A percentile compares a stretch with the other conserved stretches of the same genome.
phyloP scores from a whole-genome alignment of 2,113 vertebrate genomes.

The Spea multiplicata region DNA sequence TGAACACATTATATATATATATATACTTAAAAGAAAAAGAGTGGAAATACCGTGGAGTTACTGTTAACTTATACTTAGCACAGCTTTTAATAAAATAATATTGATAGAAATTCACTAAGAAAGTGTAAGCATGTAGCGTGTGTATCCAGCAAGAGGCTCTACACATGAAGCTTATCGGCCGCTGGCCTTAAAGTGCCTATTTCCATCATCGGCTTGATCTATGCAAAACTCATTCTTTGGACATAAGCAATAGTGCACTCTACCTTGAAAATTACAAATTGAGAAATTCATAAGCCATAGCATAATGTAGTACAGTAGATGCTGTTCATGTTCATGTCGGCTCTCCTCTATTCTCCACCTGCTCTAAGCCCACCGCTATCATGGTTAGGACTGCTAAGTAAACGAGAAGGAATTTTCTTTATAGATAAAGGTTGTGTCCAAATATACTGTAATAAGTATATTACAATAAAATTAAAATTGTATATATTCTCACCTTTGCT shows the following conservation, averaged over 20 bases:
- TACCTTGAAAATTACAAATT: too few species aligned
- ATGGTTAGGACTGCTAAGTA: neutral
- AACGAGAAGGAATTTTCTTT: neutral
- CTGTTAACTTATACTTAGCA: neutral
- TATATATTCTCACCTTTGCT: neutral
- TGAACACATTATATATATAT: conserved; percentile 1
- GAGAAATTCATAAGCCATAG: too few species aligned
- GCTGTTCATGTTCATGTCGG: too few species aligned
- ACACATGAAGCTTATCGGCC: too few species aligned
- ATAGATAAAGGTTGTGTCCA: neutral
- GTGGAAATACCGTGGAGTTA: neutral
- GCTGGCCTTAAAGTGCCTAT: too few species aligned
- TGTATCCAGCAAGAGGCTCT: too few species aligned
- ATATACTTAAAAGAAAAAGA: neutral
- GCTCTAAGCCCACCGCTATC: neutral
- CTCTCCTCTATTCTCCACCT: neutral
- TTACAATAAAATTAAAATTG: neutral
- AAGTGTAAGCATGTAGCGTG: too few species aligned
- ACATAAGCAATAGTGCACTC: too few species aligned
- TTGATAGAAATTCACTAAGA: neutral
- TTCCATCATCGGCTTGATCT: too few species aligned
- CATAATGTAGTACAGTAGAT: too few species aligned
- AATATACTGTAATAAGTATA: neutral
- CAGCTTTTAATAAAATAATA: neutral
- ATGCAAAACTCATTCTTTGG: too few species aligned